phyloP scores from a whole-genome alignment of 2,888 invertebrate species.

The Bugulina stolonifera region DNA sequence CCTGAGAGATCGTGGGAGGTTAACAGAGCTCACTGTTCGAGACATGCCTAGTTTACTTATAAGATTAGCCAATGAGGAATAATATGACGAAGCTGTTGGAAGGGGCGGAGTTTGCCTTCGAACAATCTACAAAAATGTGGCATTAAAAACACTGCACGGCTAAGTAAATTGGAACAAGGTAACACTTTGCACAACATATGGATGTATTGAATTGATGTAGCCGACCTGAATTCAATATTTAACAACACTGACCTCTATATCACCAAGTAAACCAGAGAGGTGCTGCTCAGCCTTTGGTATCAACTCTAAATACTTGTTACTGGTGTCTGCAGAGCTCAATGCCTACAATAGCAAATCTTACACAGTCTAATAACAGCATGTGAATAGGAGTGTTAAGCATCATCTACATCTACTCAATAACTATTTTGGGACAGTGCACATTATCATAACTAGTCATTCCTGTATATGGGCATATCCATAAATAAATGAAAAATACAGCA shows the following conservation, averaged over 20 bases:
- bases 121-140: not conserved
- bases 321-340: slow-evolving; percentile 35
- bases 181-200: too few species aligned
- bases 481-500: too few species aligned
- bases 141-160: not conserved
- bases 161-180: too few species aligned
- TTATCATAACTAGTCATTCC: too few species aligned
- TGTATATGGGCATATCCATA: too few species aligned
- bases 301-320: slow-evolving; percentile 38
- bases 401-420: too few species aligned
- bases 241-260: slow-evolving; percentile 76
- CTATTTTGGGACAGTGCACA: too few species aligned
- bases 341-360: too few species aligned
- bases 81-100: not conserved
- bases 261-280: slow-evolving; percentile 73
- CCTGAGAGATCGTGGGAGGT: slow-evolving; percentile 67
- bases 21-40: not conserved
- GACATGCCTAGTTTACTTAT: not conserved
- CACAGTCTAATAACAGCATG: too few species aligned
- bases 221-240: too few species aligned
- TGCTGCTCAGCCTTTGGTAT: slow-evolving; percentile 42
- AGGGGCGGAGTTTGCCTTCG: not conserved
- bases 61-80: slow-evolving; percentile 9
- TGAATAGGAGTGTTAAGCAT: too few species aligned
- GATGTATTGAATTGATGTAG: too few species aligned